phyloP scores from a whole-genome alignment of 2,888 invertebrate genomes.

The Dexiosoma caninum region DNA sequence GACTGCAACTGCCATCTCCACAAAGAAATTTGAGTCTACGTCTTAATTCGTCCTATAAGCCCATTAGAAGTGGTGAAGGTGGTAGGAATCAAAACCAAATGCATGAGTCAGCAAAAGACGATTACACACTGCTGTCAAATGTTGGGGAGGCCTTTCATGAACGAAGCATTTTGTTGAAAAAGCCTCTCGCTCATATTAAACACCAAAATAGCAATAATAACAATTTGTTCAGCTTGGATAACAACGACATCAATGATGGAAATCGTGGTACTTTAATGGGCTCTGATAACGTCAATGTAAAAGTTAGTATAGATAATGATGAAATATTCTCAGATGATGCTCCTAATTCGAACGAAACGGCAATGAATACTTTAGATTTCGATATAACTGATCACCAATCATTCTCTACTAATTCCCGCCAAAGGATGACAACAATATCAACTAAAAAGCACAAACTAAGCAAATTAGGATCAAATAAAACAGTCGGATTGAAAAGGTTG shows the following conservation, averaged over 20 bases:
- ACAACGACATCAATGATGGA: constrained; percentile 64
- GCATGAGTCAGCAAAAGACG: constrained; percentile 26
- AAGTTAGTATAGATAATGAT: constrained; percentile 55
- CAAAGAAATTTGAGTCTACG: constrained; percentile 60
- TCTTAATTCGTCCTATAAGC: constrained; percentile 52
- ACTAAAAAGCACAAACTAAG: constrained; percentile 74
- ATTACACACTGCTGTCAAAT: constrained; percentile 60
- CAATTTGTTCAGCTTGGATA: constrained; percentile 64
- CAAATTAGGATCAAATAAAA: constrained; percentile 74
- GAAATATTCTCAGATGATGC: constrained; percentile 68
- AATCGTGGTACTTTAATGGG: constrained; percentile 14
- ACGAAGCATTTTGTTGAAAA: constrained; percentile 71
- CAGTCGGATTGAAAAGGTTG: constrained; percentile 76
- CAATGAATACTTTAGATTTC: constrained; percentile 67
- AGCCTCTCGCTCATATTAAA: constrained; percentile 58
- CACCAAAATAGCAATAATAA: constrained; percentile 65
- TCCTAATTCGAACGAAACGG: constrained; percentile 59
- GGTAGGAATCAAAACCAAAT: background rate
- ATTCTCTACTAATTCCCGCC: constrained; percentile 65
- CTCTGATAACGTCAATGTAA: constrained; percentile 56
- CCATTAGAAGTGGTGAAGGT: background rate
- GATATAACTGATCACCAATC: constrained; percentile 70
- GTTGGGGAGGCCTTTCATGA: constrained; percentile 69
- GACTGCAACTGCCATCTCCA: constrained; percentile 58
- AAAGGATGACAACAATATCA: constrained; percentile 62